A percentile compares a stretch with the other conserved stretches of the same genome.
Evolutionary conservation across 37 sponge, comb jelly and placozoan genomes (phyloP).

Genomic region (Tethya wilhelma): DNA sequence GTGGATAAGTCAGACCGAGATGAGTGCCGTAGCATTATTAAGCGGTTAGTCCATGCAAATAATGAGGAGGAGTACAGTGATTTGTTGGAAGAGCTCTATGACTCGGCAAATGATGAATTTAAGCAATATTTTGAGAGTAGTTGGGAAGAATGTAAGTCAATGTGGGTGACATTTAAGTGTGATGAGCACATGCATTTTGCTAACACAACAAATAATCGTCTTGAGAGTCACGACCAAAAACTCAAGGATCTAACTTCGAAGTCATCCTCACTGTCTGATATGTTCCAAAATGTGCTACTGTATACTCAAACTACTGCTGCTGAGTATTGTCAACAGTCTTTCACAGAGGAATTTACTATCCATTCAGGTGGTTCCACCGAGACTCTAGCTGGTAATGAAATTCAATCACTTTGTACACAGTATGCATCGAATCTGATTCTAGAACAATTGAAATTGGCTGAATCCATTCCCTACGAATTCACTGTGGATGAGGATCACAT

Average conservation of each 20-base stretch:
- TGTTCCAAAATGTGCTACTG: slow-evolving; percentile 15
- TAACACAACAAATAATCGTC: slow-evolving; percentile 31
- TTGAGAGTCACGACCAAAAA: slow-evolving; percentile 38
- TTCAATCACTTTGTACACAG: slow-evolving; percentile 22
- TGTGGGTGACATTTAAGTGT: slow-evolving; percentile 26
- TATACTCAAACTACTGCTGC: not conserved
- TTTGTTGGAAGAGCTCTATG: not conserved
- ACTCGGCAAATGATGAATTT: not conserved
- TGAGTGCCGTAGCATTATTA: no score
- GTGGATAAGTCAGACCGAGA: not conserved
- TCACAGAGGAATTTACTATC: slow-evolving; percentile 15
- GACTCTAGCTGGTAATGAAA: not conserved
- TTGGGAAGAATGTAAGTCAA: slow-evolving; percentile 21
- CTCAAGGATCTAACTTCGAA: slow-evolving; percentile 24
- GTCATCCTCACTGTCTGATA: slow-evolving; percentile 8
- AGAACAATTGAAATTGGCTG: slow-evolving; percentile 21
- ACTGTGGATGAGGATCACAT: not conserved
- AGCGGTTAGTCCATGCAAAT: not conserved
- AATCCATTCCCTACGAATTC: not conserved
- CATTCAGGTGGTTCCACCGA: not conserved
- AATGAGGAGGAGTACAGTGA: not conserved
- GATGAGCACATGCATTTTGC: slow-evolving; percentile 15
- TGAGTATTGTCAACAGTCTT: not conserved
- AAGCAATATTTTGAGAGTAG: slow-evolving; percentile 6
- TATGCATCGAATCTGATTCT: slow-evolving; percentile 8